These are phyloP conservation scores for Agapornis canus DNA, from an alignment of 2,797 vertebrate species.

Conservation along the genomic window DNA sequence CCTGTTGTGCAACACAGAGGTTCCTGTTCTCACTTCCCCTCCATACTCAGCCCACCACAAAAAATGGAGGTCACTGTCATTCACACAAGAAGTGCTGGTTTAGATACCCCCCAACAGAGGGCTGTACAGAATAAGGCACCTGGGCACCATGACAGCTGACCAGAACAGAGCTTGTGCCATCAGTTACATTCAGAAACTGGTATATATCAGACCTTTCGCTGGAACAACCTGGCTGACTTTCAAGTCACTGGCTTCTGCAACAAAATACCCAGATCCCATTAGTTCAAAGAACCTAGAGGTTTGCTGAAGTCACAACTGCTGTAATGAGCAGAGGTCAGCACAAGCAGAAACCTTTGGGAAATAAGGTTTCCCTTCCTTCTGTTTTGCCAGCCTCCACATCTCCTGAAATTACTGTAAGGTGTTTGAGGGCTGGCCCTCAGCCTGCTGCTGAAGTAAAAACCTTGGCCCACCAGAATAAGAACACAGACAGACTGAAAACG, in stretches of 20 bases:
- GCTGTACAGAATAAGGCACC: not conserved
- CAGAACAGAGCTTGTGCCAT: not conserved
- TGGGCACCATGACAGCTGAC: not conserved
- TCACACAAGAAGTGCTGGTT: not conserved
- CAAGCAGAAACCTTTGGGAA: not conserved
- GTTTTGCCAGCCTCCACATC: not conserved
- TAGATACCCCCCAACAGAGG: not conserved
- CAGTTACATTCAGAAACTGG: not conserved
- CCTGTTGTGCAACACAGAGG: not conserved
- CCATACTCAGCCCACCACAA: not conserved
- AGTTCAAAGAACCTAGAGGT: not conserved
- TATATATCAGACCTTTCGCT: not conserved
- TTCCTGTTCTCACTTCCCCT: not conserved
- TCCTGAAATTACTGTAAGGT: not conserved
- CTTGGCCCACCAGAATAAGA: not conserved
- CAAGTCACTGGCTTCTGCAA: not conserved
- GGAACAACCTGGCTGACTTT: not conserved
- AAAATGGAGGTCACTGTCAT: not conserved
- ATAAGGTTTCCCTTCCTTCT: not conserved
- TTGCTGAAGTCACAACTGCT: not conserved
- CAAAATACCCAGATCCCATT: not conserved
- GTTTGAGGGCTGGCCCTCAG: not conserved
- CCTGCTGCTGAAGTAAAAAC: not conserved
- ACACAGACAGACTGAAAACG: not conserved
- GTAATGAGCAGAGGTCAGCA: not conserved